Base-by-base conservation (phyloP, 2,888 invertebrate species). In the Plagiodera versicolora region DNA sequence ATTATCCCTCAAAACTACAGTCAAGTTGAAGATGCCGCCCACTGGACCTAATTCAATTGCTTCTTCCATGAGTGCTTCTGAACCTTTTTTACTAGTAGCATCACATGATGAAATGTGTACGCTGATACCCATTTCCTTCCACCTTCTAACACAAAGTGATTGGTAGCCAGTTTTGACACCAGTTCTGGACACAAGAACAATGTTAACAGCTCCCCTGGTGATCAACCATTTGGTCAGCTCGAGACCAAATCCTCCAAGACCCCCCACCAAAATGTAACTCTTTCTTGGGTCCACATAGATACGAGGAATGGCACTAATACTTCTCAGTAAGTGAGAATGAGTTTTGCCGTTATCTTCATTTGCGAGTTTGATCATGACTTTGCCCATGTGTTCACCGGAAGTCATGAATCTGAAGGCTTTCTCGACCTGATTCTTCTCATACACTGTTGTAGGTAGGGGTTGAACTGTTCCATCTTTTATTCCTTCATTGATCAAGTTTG, bases 201-300 rank as follows among this genome's bases (percentile, higher is more conserved):
- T 70, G 66, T 90, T 89, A 67, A 82, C 85, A 0, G 90, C 94
- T 0, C 95, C 95, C 64, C 95, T 84, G 55, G 90, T 78, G 45
- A 94, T 85, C 70, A 97, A 81, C 93, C 94, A 95, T 73, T 94
- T 90, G 0, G 89, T 88, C 50, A 96, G 79, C 77, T 97, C 96
- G 50, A 97, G 81, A 3, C 96, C 96, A 75, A 97, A 94, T 0
- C 96, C 96, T 45, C 97, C 97, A 0, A 97, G 83, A 47, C 96
- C 95, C 11, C 91, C 91, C 0, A 88, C 83, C 5, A 91, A 83
- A 0, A 91, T 73, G 80, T 91, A 86, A 11, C 83, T 63, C 73
- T 82, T 70, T 70, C 83, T 75, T 14, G 77, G 75, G n/a, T n/a
- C n/a, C n/a, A n/a, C n/a, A n/a, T n/a, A n/a, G n/a, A n/a, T n/a